Evolutionary conservation across 1,140 invertebrate genomes (phyloP).

Genomic region (Centruroides vittatus): DNA sequence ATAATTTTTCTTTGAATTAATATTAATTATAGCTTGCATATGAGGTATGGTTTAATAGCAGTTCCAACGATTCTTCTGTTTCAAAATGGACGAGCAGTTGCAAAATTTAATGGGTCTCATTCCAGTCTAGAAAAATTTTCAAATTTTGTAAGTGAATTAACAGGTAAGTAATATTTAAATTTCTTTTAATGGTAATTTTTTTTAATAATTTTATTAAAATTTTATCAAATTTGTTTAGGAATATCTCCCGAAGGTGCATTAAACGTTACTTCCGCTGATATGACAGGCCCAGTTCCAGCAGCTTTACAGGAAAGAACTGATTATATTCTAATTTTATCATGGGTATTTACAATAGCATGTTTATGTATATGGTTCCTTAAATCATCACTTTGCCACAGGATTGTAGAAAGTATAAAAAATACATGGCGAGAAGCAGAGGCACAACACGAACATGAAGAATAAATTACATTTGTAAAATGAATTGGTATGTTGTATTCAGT

Average conservation of each 20-base stretch:
- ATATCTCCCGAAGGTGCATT: constrained; percentile 6
- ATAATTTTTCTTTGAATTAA: not conserved
- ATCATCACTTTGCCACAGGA: constrained; percentile 59
- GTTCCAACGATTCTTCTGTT: constrained; percentile 84
- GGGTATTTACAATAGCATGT: constrained; percentile 70
- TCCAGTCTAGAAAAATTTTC: constrained; percentile 64
- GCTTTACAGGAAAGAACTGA: constrained; percentile 56
- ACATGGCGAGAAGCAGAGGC: constrained; percentile 75
- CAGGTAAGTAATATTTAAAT: constrained; percentile 32
- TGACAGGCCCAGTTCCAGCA: constrained; percentile 54
- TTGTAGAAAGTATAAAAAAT: constrained; percentile 67
- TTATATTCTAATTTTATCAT: constrained; percentile 64
- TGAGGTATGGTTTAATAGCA: constrained; percentile 84
- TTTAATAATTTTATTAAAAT: constrained; percentile 27
- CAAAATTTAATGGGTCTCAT: constrained; percentile 71
- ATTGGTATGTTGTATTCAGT: too few relatives aligned
- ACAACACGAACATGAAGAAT: constrained; percentile 52
- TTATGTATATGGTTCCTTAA: constrained; percentile 57
- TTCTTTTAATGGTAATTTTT: too few relatives aligned
- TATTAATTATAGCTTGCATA: constrained; percentile 46
- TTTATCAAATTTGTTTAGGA: constrained; percentile 20
- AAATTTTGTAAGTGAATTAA: constrained; percentile 64
- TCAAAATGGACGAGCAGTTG: constrained; percentile 74
- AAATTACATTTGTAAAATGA: constrained; percentile 1
- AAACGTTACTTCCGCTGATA: constrained; percentile 14